phyloP scores from a whole-genome alignment of 2,888 invertebrate species.

The Chalcis sispes region DNA sequence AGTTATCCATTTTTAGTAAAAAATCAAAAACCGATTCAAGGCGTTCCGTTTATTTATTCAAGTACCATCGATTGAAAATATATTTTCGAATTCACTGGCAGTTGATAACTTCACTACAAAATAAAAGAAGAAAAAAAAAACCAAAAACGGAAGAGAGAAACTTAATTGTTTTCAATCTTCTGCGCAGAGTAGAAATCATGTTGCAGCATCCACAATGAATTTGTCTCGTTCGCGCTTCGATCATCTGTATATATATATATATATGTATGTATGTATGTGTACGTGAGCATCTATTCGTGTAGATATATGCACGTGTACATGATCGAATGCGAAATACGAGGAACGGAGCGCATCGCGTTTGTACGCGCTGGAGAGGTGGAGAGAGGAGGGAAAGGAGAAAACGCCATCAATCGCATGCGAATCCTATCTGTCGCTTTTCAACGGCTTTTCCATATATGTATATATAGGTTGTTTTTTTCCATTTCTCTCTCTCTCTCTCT shows the following conservation, averaged over 20 bases:
- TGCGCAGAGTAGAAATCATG: constrained; percentile 28
- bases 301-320: constrained; percentile 4
- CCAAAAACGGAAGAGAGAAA: constrained; percentile 1
- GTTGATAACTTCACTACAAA: too few relatives aligned
- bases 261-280: constrained; percentile 4
- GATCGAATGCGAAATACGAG: background rate
- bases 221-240: constrained; percentile 26
- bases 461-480: background rate
- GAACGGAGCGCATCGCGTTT: background rate
- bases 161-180: constrained; percentile 36
- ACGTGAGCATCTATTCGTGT: background rate
- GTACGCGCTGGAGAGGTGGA: background rate
- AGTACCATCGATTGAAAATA: too few relatives aligned
- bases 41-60: too few relatives aligned
- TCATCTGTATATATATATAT: constrained; percentile 1
- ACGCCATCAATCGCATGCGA: constrained; percentile 55
- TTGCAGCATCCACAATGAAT: constrained; percentile 12
- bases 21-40: too few relatives aligned
- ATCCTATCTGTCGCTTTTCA: constrained; percentile 53
- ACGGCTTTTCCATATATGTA: constrained; percentile 16
- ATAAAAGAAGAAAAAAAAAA: too few relatives aligned
- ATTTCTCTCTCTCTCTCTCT: background rate
- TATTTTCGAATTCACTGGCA: too few relatives aligned
- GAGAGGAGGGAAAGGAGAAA: constrained; percentile 17
- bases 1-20: too few relatives aligned